Conservation (phyloP, 2,797 vertebrate genomes). For the Macropus fuliginosus region DNA sequence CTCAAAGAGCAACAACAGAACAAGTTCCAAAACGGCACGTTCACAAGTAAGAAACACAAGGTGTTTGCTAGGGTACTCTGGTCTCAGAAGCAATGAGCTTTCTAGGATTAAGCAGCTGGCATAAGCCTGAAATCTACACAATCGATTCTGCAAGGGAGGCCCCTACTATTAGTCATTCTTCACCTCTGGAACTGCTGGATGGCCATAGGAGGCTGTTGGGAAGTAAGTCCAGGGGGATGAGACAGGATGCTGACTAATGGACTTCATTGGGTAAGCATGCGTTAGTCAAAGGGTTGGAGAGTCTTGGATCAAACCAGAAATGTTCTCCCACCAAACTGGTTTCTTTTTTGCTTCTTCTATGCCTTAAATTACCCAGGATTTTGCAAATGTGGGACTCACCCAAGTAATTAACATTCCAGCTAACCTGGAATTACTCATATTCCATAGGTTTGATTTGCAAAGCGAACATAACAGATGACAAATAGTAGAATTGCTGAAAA, state of each 20-base stretch:
- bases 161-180: neutral
- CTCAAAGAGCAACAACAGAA: slow-evolving; percentile 84
- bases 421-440: slow-evolving; percentile 17
- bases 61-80: neutral
- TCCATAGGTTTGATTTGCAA: neutral
- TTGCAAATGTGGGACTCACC: slow-evolving; percentile 36
- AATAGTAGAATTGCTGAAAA: neutral
- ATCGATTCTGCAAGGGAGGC: neutral
- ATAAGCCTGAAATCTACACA: neutral
- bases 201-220: neutral
- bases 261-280: neutral
- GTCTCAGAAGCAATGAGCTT: neutral
- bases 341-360: slow-evolving; percentile 26
- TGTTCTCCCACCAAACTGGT: neutral
- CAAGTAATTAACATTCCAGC: neutral
- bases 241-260: neutral
- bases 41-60: slow-evolving; percentile 89
- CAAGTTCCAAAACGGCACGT: slow-evolving; percentile 86
- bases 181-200: neutral
- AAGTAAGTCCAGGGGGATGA: neutral
- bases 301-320: neutral
- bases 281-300: neutral
- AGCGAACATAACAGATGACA: neutral
- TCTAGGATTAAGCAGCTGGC: neutral
- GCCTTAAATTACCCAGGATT: neutral